Evolutionary conservation across 2,113 vertebrate species (phyloP).

Genomic region (Nipponia nippon): DNA sequence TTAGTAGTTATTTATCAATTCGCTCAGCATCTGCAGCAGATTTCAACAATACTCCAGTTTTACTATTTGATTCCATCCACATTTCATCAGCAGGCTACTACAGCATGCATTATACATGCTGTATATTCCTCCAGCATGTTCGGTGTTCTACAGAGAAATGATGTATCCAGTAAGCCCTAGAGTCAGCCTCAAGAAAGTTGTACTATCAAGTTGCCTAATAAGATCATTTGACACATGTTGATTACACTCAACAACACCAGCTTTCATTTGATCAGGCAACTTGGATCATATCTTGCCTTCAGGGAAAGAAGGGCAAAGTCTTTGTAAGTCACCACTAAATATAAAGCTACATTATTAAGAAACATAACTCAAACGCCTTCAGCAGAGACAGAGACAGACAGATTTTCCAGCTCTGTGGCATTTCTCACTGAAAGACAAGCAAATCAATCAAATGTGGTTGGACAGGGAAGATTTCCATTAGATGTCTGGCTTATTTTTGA

Average conservation of each 20-base stretch:
- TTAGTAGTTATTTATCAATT: constrained; percentile 38
- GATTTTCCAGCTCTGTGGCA: background rate
- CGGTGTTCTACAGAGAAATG: background rate
- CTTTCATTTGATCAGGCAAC: background rate
- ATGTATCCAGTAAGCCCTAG: background rate
- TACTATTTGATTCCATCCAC: background rate
- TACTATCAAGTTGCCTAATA: background rate
- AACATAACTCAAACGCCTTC: constrained; percentile 23
- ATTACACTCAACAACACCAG: background rate
- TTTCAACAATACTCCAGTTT: background rate
- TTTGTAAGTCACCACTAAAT: background rate
- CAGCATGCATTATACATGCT: background rate
- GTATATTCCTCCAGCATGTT: background rate
- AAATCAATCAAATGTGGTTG: constrained; percentile 5
- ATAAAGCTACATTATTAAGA: constrained; percentile 31
- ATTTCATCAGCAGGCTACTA: constrained; percentile 2
- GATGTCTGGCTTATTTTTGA: background rate
- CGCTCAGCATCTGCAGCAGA: background rate
- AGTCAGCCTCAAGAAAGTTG: background rate
- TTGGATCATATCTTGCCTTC: background rate
- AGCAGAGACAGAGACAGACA: background rate
- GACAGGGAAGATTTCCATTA: background rate
- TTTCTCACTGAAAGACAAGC: background rate
- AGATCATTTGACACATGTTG: background rate
- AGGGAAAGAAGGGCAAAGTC: background rate